Evolutionary conservation across 2,888 invertebrate species (phyloP), one percentile per base, ranked within the genome.

Genomic region (Eristalis pertinax): DNA sequence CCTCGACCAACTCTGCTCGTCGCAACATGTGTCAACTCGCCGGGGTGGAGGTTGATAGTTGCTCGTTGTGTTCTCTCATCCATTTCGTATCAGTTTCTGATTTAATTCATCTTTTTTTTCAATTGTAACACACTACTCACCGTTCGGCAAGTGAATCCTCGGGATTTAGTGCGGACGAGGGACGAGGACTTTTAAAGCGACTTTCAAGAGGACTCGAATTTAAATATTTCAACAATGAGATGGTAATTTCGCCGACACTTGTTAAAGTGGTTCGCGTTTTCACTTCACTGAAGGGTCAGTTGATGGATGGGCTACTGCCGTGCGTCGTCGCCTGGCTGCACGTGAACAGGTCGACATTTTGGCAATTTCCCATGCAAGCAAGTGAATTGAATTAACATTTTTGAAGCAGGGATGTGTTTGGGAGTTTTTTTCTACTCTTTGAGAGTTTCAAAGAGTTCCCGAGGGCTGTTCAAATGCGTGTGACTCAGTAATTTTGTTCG

Each of bases 21-120:
- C 64, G 83, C 78, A 83, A 83, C 86, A 86, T 86, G 86, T 86
- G 86, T 86, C 86, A 75, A 86, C 32, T 32, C 29, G 64, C 68
- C 58, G 78, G 67, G 73, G 77, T 56, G 70, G 29, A 11, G 60
- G 67, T 11, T 58, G 62, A 24, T 19, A 62, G 32, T 38, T 38
- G 41, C 38, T 67, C 2, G 63, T 74, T 78, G 32, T 32, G 32
- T 32, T 32, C 32, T 32, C 32, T 77, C 69, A 81, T 81, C 77
- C 26, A 26, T 26, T 26, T 26, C 26, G 4, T 82, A 86, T 82
- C 85, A 35, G 74, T 70, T 74, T 68, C 62, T 63, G 80, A 80
- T 84, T 80, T 62, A 70, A 56, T 72, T 26, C 26, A 4, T 26
- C 4, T 32, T 32, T 32, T 70, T 67, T 63, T 38, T 50, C 67